Evolutionary conservation across 2,888 invertebrate genomes (phyloP).

Genomic region (Drosophila yooni): DNA sequence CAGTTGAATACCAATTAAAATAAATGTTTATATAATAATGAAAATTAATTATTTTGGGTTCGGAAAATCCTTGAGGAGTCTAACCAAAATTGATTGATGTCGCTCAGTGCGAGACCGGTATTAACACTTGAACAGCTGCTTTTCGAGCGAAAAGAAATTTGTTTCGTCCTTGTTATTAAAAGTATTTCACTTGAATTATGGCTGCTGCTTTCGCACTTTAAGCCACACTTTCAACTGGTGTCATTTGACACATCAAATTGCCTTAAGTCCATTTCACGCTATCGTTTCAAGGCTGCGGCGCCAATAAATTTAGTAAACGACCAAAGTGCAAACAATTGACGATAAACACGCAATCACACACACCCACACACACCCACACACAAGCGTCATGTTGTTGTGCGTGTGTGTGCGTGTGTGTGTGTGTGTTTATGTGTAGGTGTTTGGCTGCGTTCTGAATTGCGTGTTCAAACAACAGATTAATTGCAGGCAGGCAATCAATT

Average conservation of each 20-base stretch:
- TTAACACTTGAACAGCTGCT: not conserved
- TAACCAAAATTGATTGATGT: not conserved
- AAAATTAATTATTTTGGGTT: not conserved
- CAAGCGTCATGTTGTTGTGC: slow-evolving; percentile 39
- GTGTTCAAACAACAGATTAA: slow-evolving; percentile 77
- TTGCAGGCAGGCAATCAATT: slow-evolving; percentile 73
- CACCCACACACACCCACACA: slow-evolving; percentile 23
- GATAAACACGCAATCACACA: slow-evolving; percentile 36
- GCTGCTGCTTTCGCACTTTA: not conserved
- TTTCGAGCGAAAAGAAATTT: not conserved
- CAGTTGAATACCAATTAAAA: not conserved
- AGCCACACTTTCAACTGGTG: slow-evolving; percentile 13
- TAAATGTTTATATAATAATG: not conserved
- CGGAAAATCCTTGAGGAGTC: too few species aligned
- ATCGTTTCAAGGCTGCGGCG: slow-evolving; percentile 58
- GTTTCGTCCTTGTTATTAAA: not conserved
- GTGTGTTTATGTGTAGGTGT: slow-evolving; percentile 19
- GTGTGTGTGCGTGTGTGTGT: slow-evolving; percentile 27
- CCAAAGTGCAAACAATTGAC: slow-evolving; percentile 58
- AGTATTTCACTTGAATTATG: not conserved
- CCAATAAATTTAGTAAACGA: slow-evolving; percentile 78
- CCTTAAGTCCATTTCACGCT: slow-evolving; percentile 9
- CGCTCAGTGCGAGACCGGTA: not conserved
- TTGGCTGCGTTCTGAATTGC: slow-evolving; percentile 60
- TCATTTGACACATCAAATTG: slow-evolving; percentile 3